Evolutionary conservation across 2,888 invertebrate genomes (phyloP).

Genomic region (Drosophila helvetica): DNA sequence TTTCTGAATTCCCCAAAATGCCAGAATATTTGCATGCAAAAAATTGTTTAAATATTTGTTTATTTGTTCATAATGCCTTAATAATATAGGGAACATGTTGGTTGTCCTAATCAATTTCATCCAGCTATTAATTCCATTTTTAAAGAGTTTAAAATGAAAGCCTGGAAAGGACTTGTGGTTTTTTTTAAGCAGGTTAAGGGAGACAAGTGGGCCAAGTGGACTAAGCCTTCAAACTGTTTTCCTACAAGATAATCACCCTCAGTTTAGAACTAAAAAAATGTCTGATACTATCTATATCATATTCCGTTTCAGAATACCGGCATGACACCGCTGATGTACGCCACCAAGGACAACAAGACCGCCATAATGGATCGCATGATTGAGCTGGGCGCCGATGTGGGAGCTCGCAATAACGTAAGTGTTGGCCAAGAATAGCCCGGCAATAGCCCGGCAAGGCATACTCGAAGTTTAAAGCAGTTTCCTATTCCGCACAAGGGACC

Average conservation of each 20-base stretch:
- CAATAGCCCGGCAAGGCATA: background rate
- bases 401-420: constrained; percentile 96
- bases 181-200: background rate
- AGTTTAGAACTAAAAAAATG: background rate
- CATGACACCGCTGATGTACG: constrained; percentile 98
- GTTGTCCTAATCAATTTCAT: background rate
- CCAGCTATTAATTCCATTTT: background rate
- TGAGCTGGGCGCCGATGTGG: constrained; percentile 95
- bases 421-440: constrained; percentile 7
- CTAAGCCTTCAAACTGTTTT: background rate
- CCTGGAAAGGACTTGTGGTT: background rate
- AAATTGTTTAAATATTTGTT: too few relatives aligned
- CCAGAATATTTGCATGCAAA: too few relatives aligned
- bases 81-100: background rate
- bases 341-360: constrained; percentile 97
- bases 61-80: too few relatives aligned
- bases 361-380: constrained; percentile 95
- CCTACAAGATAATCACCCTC: background rate
- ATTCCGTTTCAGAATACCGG: constrained; percentile 90
- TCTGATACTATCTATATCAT: background rate
- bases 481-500: constrained; percentile 9
- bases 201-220: background rate
- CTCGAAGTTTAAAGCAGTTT: constrained; percentile 27
- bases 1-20: too few relatives aligned
- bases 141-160: too few relatives aligned